Evolutionary conservation across 2,113 vertebrate species (phyloP), one percentile per base, ranked within the genome.

Genomic region (Megatriorchis doriae): DNA sequence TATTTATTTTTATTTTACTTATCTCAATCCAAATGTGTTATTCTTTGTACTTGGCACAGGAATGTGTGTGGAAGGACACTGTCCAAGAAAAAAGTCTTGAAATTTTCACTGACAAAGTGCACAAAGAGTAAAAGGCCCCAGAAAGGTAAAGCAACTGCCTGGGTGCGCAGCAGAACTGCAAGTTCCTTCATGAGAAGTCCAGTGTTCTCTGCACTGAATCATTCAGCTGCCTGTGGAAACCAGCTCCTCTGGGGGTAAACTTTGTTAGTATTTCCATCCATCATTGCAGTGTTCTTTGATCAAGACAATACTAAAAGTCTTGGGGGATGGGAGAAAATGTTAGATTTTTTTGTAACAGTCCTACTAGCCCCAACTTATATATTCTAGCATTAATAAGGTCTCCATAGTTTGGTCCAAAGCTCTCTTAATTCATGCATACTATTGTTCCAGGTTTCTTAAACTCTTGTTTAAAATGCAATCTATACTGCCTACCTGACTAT

Each of bases 1-100:
- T 84, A 90, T 47, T 91, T 77, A 73, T 91, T 95, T 96, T 95
- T 85, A 70, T 85, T 66, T 43, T 80, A 72, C 36, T 82, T 96
- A 86, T 82, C 90, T 94, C 70, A 82, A 88, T 50, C 22, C 25
- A 55, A 90, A 92, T 23, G 36, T 59, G 42, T 72, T 96, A 72
- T 86, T 93, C 55, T 92, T 91, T 52, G 13, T 90, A 58, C 43
- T 92, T 70, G 85, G 67, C 79, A 93, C 4, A 81, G 40, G 48
- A 87, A 84, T 34, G 3, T 23, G 27, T 45, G 26, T 75, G 70
- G 55, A 94, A 86, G 36, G 38, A 88, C 47, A 40, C 19, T 45
- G 65, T 27, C 27, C 74, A 55, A 84, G 43, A 32, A 63, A 92
- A 91, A 40, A 63, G 3, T 19, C 25, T 79, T 68, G 31, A 63